Evolutionary conservation across 2,888 invertebrate genomes (phyloP).

Genomic region (Chrysotoxum bicinctum): DNA sequence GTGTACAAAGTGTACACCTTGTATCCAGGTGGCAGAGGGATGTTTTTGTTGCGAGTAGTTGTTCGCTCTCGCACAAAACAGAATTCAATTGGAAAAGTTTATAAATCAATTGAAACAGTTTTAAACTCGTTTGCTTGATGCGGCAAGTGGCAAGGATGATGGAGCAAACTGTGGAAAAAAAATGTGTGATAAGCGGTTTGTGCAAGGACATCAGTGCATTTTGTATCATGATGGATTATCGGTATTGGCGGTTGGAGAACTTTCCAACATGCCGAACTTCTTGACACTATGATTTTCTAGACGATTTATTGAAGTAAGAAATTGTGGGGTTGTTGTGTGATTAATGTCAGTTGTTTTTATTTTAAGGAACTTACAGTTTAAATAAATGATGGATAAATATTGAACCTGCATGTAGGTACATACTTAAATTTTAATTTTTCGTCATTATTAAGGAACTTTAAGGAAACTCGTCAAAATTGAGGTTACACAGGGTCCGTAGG

Average conservation of each 20-base stretch:
- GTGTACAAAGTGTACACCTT: conserved; percentile 7
- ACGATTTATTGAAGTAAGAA: not conserved
- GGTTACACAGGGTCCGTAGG: too few relatives aligned
- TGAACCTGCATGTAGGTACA: too few relatives aligned
- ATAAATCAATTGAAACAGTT: conserved; percentile 71
- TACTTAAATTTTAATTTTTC: too few relatives aligned
- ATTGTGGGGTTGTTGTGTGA: not conserved
- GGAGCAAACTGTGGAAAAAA: not conserved
- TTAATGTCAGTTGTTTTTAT: not conserved
- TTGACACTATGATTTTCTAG: not conserved
- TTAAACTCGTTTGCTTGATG: conserved; percentile 57
- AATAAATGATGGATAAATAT: too few relatives aligned
- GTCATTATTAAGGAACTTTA: too few relatives aligned
- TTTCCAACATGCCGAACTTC: not conserved
- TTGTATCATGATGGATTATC: conserved; percentile 26
- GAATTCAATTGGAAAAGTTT: conserved; percentile 71
- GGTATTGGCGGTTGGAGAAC: not conserved
- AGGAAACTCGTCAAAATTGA: too few relatives aligned
- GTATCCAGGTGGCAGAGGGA: not conserved
- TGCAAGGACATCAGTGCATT: conserved; percentile 21
- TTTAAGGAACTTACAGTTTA: too few relatives aligned
- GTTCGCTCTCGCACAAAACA: conserved; percentile 27
- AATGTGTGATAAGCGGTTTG: conserved; percentile 19
- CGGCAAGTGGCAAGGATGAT: conserved; percentile 5
- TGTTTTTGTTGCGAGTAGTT: not conserved